Percentiles rank a stretch among this genome's conserved stretches.
phyloP scores from a whole-genome alignment of 37 sponge, comb jelly and placozoan genomes.

The Hexactinellida sp. region DNA sequence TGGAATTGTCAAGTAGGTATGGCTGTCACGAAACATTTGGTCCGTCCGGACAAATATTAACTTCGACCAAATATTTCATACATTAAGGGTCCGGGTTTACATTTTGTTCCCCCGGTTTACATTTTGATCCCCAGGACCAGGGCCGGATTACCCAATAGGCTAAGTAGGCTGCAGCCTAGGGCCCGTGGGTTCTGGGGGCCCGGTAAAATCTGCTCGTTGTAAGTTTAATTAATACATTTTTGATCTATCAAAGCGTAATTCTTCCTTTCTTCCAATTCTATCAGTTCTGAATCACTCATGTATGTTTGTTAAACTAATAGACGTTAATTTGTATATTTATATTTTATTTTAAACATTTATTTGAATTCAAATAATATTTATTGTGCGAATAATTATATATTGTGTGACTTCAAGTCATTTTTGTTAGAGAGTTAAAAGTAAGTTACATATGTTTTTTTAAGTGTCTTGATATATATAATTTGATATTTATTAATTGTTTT shows the following conservation, averaged over 20 bases:
- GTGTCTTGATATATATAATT: too few species aligned
- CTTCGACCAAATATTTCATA: too few species aligned
- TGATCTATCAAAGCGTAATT: background rate
- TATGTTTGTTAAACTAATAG: background rate
- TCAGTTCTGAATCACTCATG: background rate
- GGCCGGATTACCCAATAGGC: too few species aligned
- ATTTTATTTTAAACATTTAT: background rate
- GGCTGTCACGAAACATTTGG: too few species aligned
- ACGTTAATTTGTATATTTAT: background rate
- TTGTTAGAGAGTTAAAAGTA: background rate
- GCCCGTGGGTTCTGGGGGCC: constrained; percentile 13
- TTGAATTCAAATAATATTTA: background rate
- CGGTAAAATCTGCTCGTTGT: background rate
- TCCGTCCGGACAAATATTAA: too few species aligned
- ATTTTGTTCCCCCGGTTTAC: too few species aligned
- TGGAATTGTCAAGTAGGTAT: too few species aligned
- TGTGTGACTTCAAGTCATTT: background rate
- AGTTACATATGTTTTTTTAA: too few species aligned
- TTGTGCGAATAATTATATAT: background rate
- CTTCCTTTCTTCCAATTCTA: background rate
- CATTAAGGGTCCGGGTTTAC: too few species aligned
- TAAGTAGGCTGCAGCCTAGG: too few species aligned
- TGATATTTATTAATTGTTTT: constrained; percentile 14
- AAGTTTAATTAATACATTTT: constrained; percentile 2
- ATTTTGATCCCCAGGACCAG: too few species aligned